Conservation (phyloP, 1,140 invertebrate species). For the Drosophila pectinifera region DNA sequence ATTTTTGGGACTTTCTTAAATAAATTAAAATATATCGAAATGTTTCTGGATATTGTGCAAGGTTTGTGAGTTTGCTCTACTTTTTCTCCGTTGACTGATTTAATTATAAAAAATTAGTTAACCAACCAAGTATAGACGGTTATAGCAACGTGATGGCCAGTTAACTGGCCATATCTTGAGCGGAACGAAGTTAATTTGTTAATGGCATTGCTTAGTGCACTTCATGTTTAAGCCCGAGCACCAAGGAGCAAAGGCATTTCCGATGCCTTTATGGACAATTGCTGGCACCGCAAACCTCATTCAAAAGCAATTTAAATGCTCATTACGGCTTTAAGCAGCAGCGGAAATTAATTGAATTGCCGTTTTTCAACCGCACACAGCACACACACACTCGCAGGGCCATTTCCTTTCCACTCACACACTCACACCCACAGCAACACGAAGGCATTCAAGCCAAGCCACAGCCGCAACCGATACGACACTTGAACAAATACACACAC, state of each 20-base stretch:
- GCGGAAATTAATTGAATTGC: slow-evolving; percentile 81
- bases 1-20: neutral
- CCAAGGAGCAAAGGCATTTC: slow-evolving; percentile 26
- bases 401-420: slow-evolving; percentile 29
- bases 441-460: slow-evolving; percentile 62
- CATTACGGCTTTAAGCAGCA: slow-evolving; percentile 81
- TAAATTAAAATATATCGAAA: too few species aligned
- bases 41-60: too few species aligned
- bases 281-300: slow-evolving; percentile 69
- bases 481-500: slow-evolving; percentile 75
- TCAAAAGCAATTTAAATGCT: slow-evolving; percentile 83
- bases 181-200: slow-evolving; percentile 57
- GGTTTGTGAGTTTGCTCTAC: too few species aligned
- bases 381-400: slow-evolving; percentile 18
- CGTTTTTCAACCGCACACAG: slow-evolving; percentile 72
- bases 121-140: neutral
- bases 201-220: slow-evolving; percentile 57
- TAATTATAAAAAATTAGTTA: neutral
- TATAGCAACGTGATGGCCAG: slow-evolving; percentile 10
- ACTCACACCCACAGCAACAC: slow-evolving; percentile 24
- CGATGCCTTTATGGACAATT: slow-evolving; percentile 73
- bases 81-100: neutral
- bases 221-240: slow-evolving; percentile 43
- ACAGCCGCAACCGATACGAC: slow-evolving; percentile 80
- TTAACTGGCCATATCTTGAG: slow-evolving; percentile 14